phyloP scores from a whole-genome alignment of 2,113 vertebrate genomes.

The Sinocyclocheilus maitianheensis region DNA sequence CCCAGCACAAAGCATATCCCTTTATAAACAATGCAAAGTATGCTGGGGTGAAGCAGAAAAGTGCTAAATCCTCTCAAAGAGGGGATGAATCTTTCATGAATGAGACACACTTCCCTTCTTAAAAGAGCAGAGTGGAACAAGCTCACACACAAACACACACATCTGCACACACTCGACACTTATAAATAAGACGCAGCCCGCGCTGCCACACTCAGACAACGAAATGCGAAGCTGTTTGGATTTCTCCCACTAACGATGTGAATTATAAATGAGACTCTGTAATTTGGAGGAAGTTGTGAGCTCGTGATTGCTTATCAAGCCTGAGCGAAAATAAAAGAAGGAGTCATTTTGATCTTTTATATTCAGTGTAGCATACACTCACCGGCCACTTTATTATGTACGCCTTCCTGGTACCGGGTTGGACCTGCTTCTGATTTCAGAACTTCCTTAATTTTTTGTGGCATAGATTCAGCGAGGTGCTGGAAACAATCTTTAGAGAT shows the following conservation, averaged over 20 bases:
- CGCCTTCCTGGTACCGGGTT: neutral
- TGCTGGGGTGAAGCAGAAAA: slow-evolving; percentile 52
- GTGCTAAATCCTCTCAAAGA: slow-evolving; percentile 58
- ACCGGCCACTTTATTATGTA: neutral
- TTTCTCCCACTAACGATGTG: slow-evolving; percentile 35
- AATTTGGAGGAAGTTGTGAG: slow-evolving; percentile 30
- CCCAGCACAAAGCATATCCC: slow-evolving; percentile 18
- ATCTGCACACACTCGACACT: neutral
- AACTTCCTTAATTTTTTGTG: neutral
- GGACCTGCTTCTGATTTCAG: neutral
- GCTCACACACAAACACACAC: neutral
- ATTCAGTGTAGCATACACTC: neutral
- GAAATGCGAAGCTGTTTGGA: slow-evolving; percentile 45
- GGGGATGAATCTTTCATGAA: slow-evolving; percentile 55
- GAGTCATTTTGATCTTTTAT: neutral
- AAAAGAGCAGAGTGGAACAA: slow-evolving; percentile 32
- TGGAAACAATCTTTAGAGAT: too few relatives aligned
- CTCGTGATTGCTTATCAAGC: neutral
- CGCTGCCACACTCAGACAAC: slow-evolving; percentile 41
- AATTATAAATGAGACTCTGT: slow-evolving; percentile 45
- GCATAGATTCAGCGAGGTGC: too few relatives aligned
- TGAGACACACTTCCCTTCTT: slow-evolving; percentile 43
- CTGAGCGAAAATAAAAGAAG: neutral
- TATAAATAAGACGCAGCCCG: slow-evolving; percentile 53
- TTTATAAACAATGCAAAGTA: slow-evolving; percentile 53